A percentile compares a stretch with the other conserved stretches of the same genome.
Evolutionary conservation across 1,140 invertebrate species (phyloP).

Genomic region (Drosophila repletoides): DNA sequence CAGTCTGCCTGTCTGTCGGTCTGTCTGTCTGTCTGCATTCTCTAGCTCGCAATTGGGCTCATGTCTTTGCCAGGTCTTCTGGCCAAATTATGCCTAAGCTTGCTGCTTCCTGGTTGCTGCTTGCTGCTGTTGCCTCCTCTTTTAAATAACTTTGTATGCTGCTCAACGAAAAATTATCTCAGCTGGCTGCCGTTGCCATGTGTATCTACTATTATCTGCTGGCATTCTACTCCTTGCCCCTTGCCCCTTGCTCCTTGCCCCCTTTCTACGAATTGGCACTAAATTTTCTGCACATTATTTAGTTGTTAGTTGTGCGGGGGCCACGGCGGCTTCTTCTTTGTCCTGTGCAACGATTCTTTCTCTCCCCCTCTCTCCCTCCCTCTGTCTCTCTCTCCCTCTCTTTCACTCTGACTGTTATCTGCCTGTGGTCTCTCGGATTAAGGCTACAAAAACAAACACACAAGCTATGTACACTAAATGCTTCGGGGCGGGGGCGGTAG

Average conservation of each 20-base stretch:
- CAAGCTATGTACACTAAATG: constrained; percentile 21
- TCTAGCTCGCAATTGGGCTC: constrained; percentile 13
- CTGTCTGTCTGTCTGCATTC: constrained; percentile 12
- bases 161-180: constrained; percentile 51
- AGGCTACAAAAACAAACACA: constrained; percentile 44
- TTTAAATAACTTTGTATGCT: constrained; percentile 30
- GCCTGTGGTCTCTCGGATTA: constrained; percentile 70
- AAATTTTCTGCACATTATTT: constrained; percentile 77
- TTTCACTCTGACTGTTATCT: no score
- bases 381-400: no score
- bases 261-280: constrained; percentile 25
- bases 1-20: constrained; percentile 9
- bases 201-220: constrained; percentile 45
- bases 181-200: constrained; percentile 32
- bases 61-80: constrained; percentile 22
- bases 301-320: constrained; percentile 56
- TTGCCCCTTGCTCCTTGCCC: neutral
- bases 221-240: neutral
- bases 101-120: neutral
- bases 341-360: constrained; percentile 57
- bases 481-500: constrained; percentile 6
- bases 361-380: no score
- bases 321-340: constrained; percentile 35
- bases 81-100: constrained; percentile 63
- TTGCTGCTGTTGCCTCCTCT: neutral